phyloP scores from a whole-genome alignment of 2,888 invertebrate genomes.

The Aethes cnicana region DNA sequence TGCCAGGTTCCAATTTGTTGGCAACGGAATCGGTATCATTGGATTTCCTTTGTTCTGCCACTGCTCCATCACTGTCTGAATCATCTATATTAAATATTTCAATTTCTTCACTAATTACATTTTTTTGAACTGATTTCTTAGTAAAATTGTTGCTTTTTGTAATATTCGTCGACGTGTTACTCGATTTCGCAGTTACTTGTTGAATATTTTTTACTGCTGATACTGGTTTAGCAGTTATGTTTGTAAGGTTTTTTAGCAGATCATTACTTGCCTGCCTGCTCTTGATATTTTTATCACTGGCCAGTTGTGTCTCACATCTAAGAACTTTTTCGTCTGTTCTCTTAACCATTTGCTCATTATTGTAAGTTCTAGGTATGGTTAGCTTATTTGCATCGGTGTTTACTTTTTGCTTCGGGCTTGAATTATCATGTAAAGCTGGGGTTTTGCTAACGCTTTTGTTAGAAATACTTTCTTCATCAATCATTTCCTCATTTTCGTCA shows the following conservation, averaged over 20 bases:
- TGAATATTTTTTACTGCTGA: conserved; percentile 35
- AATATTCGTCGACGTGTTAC: conserved; percentile 31
- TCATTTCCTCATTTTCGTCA: conserved; percentile 33
- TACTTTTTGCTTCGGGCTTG: conserved; percentile 17
- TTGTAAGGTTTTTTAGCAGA: conserved; percentile 56
- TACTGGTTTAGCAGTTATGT: conserved; percentile 58
- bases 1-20: conserved; percentile 18
- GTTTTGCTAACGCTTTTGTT: not conserved
- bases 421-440: not conserved
- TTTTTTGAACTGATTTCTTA: conserved; percentile 40
- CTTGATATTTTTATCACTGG: conserved; percentile 29
- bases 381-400: conserved; percentile 17
- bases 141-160: conserved; percentile 36
- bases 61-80: conserved; percentile 64
- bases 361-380: not conserved
- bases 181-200: conserved; percentile 33
- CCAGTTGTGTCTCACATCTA: conserved; percentile 20
- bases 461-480: conserved; percentile 25
- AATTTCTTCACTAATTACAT: conserved; percentile 50
- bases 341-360: conserved; percentile 1
- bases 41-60: conserved; percentile 18
- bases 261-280: conserved; percentile 44
- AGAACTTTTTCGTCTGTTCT: conserved; percentile 33
- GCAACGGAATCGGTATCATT: conserved; percentile 30
- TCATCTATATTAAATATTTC: conserved; percentile 74